Evolutionary conservation across 2,888 invertebrate species (phyloP).

Genomic region (Athalia circularis): DNA sequence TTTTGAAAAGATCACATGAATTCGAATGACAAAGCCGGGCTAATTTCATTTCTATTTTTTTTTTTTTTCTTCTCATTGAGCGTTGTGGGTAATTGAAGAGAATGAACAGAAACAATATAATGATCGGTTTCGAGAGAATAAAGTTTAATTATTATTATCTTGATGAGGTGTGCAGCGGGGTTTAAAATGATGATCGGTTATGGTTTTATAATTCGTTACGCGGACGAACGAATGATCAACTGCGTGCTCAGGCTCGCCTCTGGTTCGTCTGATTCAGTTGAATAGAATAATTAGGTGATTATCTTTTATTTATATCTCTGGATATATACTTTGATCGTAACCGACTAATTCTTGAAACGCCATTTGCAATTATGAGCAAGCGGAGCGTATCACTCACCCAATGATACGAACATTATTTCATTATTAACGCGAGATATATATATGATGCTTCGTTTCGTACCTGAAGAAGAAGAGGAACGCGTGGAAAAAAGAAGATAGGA

Average conservation of each 20-base stretch:
- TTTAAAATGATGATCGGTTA: too few relatives aligned
- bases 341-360: conserved; percentile 57
- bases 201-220: too few relatives aligned
- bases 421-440: conserved; percentile 58
- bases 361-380: conserved; percentile 70
- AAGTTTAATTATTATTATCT: too few relatives aligned
- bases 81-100: too few relatives aligned
- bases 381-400: conserved; percentile 62
- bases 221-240: too few relatives aligned
- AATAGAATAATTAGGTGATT: conserved; percentile 71
- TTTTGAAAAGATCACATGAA: conserved; percentile 5
- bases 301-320: conserved; percentile 67
- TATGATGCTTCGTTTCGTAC: neutral
- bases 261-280: conserved; percentile 56
- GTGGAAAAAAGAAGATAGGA: neutral
- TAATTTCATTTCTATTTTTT: too few relatives aligned
- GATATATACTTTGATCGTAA: conserved; percentile 65
- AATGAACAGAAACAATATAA: too few relatives aligned
- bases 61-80: too few relatives aligned
- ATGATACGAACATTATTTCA: conserved; percentile 72
- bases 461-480: neutral
- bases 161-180: too few relatives aligned
- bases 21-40: too few relatives aligned
- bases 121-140: too few relatives aligned
- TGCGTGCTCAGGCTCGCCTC: too few relatives aligned